Conservation (phyloP, 2,888 invertebrate species). For the Dexiosoma caninum region DNA sequence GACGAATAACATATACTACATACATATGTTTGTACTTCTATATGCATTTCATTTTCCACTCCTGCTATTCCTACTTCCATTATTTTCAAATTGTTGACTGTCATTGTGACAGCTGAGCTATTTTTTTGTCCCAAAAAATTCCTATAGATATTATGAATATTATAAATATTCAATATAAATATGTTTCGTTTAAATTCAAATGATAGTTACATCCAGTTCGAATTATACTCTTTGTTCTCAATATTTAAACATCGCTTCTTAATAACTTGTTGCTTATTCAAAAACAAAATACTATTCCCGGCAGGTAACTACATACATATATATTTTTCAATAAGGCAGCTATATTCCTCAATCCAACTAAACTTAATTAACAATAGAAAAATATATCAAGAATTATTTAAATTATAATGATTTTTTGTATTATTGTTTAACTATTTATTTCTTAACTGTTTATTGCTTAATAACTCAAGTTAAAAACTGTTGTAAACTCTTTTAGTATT, state of each 20-base stretch:
- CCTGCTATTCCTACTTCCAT: not conserved
- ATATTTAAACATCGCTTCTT: not conserved
- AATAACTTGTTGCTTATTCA: not conserved
- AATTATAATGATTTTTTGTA: not conserved
- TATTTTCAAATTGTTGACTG: not conserved
- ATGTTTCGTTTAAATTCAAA: slow-evolving; percentile 49
- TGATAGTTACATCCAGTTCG: slow-evolving; percentile 38
- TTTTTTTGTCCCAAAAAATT: too few relatives aligned
- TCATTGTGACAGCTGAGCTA: too few relatives aligned
- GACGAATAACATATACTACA: too few relatives aligned
- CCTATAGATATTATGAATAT: slow-evolving; percentile 14
- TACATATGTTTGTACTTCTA: too few relatives aligned
- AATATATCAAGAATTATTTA: slow-evolving; percentile 7
- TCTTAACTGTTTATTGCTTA: not conserved
- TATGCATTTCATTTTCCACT: too few relatives aligned
- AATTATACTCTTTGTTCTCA: slow-evolving; percentile 28
- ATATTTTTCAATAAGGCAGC: slow-evolving; percentile 35
- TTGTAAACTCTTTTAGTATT: slow-evolving; percentile 34
- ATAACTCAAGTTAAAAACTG: slow-evolving; percentile 14
- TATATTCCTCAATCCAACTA: not conserved
- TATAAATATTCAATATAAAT: slow-evolving; percentile 5
- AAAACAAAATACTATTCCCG: too few relatives aligned
- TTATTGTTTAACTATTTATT: slow-evolving; percentile 9
- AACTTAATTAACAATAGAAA: not conserved
- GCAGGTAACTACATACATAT: not conserved